phyloP scores from a whole-genome alignment of 2,888 invertebrate species.

The Thera britannica region DNA sequence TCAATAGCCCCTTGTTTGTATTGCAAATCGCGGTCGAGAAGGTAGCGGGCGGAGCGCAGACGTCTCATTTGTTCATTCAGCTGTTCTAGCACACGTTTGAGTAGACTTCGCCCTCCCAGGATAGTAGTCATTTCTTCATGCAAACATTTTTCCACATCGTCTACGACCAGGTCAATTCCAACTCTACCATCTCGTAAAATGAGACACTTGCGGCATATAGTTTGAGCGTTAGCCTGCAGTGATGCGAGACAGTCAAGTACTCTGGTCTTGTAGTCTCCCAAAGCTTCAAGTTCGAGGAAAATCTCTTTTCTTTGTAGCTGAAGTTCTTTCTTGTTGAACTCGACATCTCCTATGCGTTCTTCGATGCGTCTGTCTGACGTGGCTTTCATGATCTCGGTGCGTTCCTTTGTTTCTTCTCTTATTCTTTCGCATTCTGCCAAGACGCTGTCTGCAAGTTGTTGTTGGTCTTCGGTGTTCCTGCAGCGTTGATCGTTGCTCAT shows the following conservation, averaged over 20 bases:
- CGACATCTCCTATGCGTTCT: constrained; percentile 92
- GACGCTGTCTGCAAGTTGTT: constrained; percentile 92
- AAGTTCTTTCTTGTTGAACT: constrained; percentile 91
- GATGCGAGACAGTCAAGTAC: constrained; percentile 90
- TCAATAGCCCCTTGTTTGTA: constrained; percentile 92
- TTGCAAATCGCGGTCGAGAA: constrained; percentile 92
- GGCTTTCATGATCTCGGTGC: constrained; percentile 89
- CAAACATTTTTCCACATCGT: constrained; percentile 92
- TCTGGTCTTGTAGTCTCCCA: constrained; percentile 90
- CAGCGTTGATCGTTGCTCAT: constrained; percentile 88
- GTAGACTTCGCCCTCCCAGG: constrained; percentile 87
- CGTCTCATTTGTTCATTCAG: constrained; percentile 93
- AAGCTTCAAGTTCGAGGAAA: constrained; percentile 91
- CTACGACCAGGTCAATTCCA: constrained; percentile 91
- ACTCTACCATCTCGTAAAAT: constrained; percentile 90
- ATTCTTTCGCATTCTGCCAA: constrained; percentile 86
- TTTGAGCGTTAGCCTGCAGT: constrained; percentile 86
- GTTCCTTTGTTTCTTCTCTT: constrained; percentile 89
- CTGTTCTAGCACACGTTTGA: constrained; percentile 90
- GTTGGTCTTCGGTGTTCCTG: constrained; percentile 91
- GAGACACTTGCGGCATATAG: constrained; percentile 90
- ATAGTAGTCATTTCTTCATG: constrained; percentile 92
- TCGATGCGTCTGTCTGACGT: constrained; percentile 91
- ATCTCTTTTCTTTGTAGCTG: constrained; percentile 91
- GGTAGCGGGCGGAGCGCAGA: constrained; percentile 91